phyloP scores from a whole-genome alignment of 2,797 vertebrate species.

The Falco peregrinus region DNA sequence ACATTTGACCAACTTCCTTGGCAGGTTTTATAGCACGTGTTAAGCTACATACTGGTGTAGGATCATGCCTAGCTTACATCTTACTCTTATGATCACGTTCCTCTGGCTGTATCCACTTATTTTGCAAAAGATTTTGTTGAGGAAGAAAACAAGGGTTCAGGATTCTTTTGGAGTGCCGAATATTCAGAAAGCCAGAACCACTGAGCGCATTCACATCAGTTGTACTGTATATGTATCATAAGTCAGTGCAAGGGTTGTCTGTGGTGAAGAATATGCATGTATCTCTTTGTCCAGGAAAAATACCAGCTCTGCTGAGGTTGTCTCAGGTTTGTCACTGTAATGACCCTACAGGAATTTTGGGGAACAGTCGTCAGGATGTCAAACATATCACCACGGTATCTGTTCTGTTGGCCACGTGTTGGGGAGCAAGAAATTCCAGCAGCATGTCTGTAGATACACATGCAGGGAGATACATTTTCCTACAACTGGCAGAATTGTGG shows the following conservation, averaged over 20 bases:
- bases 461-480: not conserved
- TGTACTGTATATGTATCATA: not conserved
- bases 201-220: not conserved
- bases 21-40: not conserved
- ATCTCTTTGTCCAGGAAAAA: not conserved
- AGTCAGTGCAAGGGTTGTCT: not conserved
- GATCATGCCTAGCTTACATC: not conserved
- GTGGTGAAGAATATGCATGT: not conserved
- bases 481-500: not conserved
- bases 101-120: not conserved
- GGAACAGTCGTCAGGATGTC: not conserved
- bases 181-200: not conserved
- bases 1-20: not conserved
- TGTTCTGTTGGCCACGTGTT: not conserved
- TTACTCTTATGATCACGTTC: not conserved
- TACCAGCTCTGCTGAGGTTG: not conserved
- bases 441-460: not conserved
- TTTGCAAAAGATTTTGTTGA: not conserved
- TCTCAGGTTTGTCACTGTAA: not conserved
- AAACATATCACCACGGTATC: not conserved
- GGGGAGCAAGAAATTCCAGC: not conserved
- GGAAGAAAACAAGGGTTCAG: not conserved
- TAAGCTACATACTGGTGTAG: not conserved
- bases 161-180: not conserved
- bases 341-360: not conserved